Evolutionary conservation across 2,888 invertebrate genomes (phyloP), one percentile per base, ranked within the genome.

Genomic region (Schizaphis graminum): DNA sequence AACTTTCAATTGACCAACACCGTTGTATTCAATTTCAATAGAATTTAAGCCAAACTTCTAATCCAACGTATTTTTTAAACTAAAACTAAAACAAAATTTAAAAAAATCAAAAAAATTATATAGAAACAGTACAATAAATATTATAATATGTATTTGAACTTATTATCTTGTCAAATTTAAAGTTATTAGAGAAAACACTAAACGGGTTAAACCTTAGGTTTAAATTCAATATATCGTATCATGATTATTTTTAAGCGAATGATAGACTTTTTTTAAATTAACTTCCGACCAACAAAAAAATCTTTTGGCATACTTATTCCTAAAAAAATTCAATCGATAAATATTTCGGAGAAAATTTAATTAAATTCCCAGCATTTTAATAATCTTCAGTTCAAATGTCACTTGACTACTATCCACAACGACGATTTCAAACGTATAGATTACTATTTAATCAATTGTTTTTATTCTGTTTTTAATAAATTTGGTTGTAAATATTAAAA

Each of bases 1-100:
- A 90, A 90, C 67, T 90, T 67, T 47, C 90, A 49, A 77, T 67
- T 90, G 35, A 67, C 67, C 47, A n/a, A 90, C 89, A n/a, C n/a
- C 28, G n/a, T 67, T 90, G 8, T n/a, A 47, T 67, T 61, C 16
- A 67, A 16, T 16, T 61, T 61, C n/a, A 47, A 47, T 26, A 67
- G 49, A 90, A 67, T 77, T n/a, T 0, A 26, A 49, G 35, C 47
- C 35, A 24, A n/a, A 49, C 16, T 10, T n/a, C 1, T 26, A 41
- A 13, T 41, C 53, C n/a, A 4, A 53, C 28, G 49, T 77, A 77
- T 77, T 77, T 77, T 35, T 77, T 35, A 21, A 35, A 77, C 21
- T 67, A 77, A 77, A 77, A 77, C 35, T 77, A 35, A 77, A 35
- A n/a, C n/a, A n/a, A 67, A 77, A 35, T 77, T 77, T 77, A 35